Percentiles rank a stretch among this genome's conserved stretches.
phyloP scores from a whole-genome alignment of 2,888 invertebrate genomes.

The Cerastis leucographa region DNA sequence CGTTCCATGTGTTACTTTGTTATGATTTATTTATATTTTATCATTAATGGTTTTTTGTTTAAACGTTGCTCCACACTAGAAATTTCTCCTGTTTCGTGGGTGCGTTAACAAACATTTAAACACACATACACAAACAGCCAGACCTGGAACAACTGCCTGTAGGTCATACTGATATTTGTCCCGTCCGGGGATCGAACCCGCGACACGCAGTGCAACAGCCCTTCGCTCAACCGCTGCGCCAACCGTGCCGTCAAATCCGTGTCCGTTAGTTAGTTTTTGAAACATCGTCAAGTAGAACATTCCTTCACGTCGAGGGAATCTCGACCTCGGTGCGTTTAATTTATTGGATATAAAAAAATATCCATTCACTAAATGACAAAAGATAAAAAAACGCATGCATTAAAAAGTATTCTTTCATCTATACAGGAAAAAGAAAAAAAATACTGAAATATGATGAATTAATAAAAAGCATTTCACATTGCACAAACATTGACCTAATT shows the following conservation, averaged over 20 bases:
- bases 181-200: no score
- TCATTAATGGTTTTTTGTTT: no score
- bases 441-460: not conserved
- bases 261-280: not conserved
- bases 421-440: not conserved
- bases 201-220: no score
- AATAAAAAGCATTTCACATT: not conserved
- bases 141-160: no score
- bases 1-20: not conserved
- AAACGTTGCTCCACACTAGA: no score
- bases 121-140: no score
- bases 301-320: not conserved
- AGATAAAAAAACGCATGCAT: not conserved
- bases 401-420: not conserved
- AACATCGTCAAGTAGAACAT: not conserved
- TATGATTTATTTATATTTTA: not conserved
- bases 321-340: not conserved
- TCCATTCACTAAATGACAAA: not conserved
- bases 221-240: no score
- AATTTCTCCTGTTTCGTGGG: no score
- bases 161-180: no score
- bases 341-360: not conserved
- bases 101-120: no score
- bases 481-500: slow-evolving; percentile 4
- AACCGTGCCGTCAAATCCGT: no score